Evolutionary conservation across 2,888 invertebrate species (phyloP).

Genomic region (Drosophila anomelani): DNA sequence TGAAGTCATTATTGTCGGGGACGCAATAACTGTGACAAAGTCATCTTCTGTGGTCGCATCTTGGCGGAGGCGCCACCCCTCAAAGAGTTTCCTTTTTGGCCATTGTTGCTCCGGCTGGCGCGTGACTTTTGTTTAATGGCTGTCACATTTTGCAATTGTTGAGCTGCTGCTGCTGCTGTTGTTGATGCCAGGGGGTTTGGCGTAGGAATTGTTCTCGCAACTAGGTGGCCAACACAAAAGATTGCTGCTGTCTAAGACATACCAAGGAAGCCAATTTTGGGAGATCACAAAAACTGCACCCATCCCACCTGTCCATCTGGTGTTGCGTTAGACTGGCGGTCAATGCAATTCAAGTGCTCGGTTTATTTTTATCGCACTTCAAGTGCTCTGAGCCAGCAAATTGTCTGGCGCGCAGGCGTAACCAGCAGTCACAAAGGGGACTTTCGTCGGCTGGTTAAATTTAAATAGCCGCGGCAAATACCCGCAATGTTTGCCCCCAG

Average conservation of each 20-base stretch:
- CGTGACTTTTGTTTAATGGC: slow-evolving; percentile 69
- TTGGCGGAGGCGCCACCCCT: slow-evolving; percentile 22
- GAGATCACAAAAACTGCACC: not conserved
- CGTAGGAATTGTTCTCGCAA: slow-evolving; percentile 6
- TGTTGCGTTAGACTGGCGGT: slow-evolving; percentile 9
- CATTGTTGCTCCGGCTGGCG: slow-evolving; percentile 11
- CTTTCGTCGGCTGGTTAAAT: slow-evolving; percentile 56
- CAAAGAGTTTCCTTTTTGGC: not conserved
- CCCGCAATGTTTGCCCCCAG: slow-evolving; percentile 61
- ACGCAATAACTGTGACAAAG: slow-evolving; percentile 74
- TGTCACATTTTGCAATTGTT: slow-evolving; percentile 44
- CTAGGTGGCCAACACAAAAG: slow-evolving; percentile 13
- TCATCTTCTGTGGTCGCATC: slow-evolving; percentile 47
- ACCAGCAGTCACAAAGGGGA: slow-evolving; percentile 44
- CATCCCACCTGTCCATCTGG: slow-evolving; percentile 1
- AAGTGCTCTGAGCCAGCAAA: slow-evolving; percentile 72
- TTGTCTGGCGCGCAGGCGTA: slow-evolving; percentile 76
- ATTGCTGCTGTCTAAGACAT: not conserved
- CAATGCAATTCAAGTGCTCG: slow-evolving; percentile 42
- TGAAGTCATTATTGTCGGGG: slow-evolving; percentile 67
- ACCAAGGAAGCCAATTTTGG: not conserved
- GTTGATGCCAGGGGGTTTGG: not conserved
- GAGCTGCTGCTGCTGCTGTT: slow-evolving; percentile 5
- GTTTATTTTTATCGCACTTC: slow-evolving; percentile 63
- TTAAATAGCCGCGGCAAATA: slow-evolving; percentile 66